phyloP scores from a whole-genome alignment of 2,888 invertebrate genomes.

The Pristionchus fissidentatus region DNA sequence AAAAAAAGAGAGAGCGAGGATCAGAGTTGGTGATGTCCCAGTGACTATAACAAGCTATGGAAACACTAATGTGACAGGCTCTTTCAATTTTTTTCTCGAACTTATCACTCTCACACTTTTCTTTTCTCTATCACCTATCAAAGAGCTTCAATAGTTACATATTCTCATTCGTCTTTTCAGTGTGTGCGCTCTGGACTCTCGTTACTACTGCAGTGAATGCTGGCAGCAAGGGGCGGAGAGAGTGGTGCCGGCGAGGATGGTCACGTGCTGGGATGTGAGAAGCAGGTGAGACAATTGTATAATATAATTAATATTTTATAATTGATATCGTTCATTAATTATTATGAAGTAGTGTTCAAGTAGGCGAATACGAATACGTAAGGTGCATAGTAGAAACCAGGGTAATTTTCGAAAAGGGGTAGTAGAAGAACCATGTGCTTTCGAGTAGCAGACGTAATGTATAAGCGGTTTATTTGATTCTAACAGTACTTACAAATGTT shows the following conservation, averaged over 20 bases:
- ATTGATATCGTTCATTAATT: no score
- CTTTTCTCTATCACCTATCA: neutral
- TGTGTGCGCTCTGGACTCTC: constrained; percentile 88
- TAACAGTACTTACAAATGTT: neutral
- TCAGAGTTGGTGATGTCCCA: no score
- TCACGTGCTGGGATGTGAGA: constrained; percentile 93
- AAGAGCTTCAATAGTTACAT: neutral
- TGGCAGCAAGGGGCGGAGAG: constrained; percentile 59
- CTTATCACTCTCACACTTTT: neutral
- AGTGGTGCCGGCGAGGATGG: constrained; percentile 79
- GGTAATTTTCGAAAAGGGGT: neutral
- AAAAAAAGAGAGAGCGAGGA: neutral
- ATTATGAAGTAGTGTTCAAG: no score
- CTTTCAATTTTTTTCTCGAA: no score
- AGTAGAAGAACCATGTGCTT: neutral
- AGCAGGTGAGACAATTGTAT: constrained; percentile 43
- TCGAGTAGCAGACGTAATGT: neutral
- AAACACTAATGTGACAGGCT: no score
- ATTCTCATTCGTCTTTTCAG: constrained; percentile 76
- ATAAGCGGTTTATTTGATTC: neutral
- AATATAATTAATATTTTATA: no score
- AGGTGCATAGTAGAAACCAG: no score
- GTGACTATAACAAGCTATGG: no score
- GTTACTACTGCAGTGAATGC: constrained; percentile 91
- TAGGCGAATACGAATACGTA: no score